Percentiles rank a stretch among this genome's conserved stretches.
Conservation (phyloP, 30 jellyfish, hydroid and myxozoan genomes). For the Chironex yamaguchii region DNA sequence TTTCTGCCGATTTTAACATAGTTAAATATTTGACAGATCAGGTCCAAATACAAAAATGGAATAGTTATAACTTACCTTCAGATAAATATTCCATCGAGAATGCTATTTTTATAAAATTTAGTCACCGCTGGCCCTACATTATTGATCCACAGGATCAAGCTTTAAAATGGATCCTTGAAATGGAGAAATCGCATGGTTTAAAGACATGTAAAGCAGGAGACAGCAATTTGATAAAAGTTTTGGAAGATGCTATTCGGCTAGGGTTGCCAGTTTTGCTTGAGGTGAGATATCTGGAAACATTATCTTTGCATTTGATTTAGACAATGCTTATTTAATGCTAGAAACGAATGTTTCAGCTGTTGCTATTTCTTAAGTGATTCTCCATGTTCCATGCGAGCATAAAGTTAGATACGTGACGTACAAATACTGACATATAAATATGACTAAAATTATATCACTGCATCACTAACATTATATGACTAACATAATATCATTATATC, state of each 20-base stretch:
- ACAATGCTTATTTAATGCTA: too few species aligned
- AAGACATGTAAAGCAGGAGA: slow-evolving; percentile 72
- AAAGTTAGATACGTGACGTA: too few species aligned
- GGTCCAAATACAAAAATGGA: slow-evolving; percentile 80
- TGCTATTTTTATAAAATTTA: slow-evolving; percentile 72
- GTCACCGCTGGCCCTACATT: slow-evolving; percentile 80
- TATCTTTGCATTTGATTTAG: too few species aligned
- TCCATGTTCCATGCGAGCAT: too few species aligned
- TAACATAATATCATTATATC: too few species aligned
- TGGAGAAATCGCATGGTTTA: slow-evolving; percentile 67
- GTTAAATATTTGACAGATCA: slow-evolving; percentile 62
- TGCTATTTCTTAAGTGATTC: too few species aligned
- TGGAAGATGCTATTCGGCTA: slow-evolving; percentile 85
- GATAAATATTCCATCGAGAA: slow-evolving; percentile 84
- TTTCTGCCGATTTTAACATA: slow-evolving; percentile 46
- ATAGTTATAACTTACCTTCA: slow-evolving; percentile 80
- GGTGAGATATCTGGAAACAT: slow-evolving; percentile 68
- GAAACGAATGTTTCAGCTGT: too few species aligned
- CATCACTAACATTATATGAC: too few species aligned
- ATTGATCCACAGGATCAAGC: slow-evolving; percentile 95
- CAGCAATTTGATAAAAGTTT: slow-evolving; percentile 60
- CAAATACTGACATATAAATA: too few species aligned
- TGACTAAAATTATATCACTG: too few species aligned
- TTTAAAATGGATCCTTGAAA: slow-evolving; percentile 68
- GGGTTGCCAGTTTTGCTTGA: slow-evolving; percentile 85